Evolutionary conservation across 2,113 vertebrate species (phyloP), one percentile per base, ranked within the genome.

Genomic region (Empidonax alnorum): DNA sequence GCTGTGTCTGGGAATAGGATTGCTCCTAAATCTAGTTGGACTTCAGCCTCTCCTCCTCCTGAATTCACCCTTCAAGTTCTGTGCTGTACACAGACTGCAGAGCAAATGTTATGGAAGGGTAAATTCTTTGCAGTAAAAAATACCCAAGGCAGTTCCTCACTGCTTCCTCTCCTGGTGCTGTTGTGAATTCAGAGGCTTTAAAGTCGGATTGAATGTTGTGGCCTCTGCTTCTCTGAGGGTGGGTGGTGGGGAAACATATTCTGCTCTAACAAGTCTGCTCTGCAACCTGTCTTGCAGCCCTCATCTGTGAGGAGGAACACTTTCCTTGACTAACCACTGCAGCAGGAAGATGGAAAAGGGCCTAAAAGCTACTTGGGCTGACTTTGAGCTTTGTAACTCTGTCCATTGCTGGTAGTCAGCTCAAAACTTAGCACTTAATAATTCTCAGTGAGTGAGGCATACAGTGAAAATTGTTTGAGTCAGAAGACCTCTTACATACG

Each of bases 81-180:
- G 66, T 76, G 67, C 53, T 73, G 1, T 24, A 14, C 6, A 10
- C 46, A 33, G 41, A 12, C 49, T 78, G 37, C n/a, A 67, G 72
- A 58, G 39, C 30, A 71, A 59, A 30, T 6, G 1, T 7, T 37
- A 4, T 0, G 0, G 46, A 66, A 58, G 7, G 44, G 44, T 1
- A 30, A 74, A 47, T 78, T 28, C 31, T 81, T 68, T 39, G 33
- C 28, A 39, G 55, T 33, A 30, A 16, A 19, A 24, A 50, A 69
- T 80, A 63, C 39, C 39, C 30, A 17, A 8, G 33, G 44, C 44
- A 11, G 24, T 46, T 73, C 33, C 58, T 90, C 4, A 1, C n/a
- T 69, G 0, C 42, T 63, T 77, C 33, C 30, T 56, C 82, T 76
- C 19, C 20, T 2, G 1, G 20, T 37, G n/a, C 37, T 77, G 14